Evolutionary conservation across 2,797 vertebrate genomes (phyloP), one percentile per base, ranked within the genome.

Genomic region (Poecilia wingei): DNA sequence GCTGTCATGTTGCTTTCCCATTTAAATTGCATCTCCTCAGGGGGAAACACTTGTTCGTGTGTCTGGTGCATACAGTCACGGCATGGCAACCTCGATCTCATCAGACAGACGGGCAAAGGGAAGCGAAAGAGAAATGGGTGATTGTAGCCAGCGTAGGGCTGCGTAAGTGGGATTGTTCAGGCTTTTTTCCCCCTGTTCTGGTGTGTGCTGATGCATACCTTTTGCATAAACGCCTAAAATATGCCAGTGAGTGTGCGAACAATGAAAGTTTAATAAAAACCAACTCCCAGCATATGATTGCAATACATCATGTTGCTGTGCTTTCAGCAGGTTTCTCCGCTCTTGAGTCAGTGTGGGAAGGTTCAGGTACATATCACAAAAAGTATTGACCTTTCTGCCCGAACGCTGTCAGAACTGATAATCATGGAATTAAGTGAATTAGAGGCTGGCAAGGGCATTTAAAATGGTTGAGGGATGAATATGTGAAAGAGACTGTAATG

Each of bases 371-470:
- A 81, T 51, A 72, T 75, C 78, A 72, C 86, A 73, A 84, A 92
- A 93, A 90, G 89, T 86, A 88, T 84, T 92, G 94, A 94, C 94
- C 93, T 95, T 94, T 94, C 92, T 90, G 88, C 88, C 88, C 81
- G 85, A 83, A 91, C 81, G 88, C 88, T 82, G 51, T 89, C 81
- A 80, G 90, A 95, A 95, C 93, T 91, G 88, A 94, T 94, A 94
- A 94, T 94, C 92, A 93, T 95, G 90, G 88, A 93, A 94, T 95
- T 95, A 93, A 94, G 89, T 92, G 93, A 94, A 95, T 95, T 93
- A 94, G 87, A 86, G 87, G 87, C 86, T 91, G 91, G 91, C 92
- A 93, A 90, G 91, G 86, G 89, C 89, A 84, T 93, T 92, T 90
- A 88, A 84, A 89, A 83, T 87, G 86, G 77, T 78, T 87, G 88